Percentiles rank a stretch among this genome's conserved stretches.
These are phyloP conservation scores for Tragelaphus eurycerus DNA, from an alignment of 2,797 vertebrate genomes.

Conservation along the genomic window DNA sequence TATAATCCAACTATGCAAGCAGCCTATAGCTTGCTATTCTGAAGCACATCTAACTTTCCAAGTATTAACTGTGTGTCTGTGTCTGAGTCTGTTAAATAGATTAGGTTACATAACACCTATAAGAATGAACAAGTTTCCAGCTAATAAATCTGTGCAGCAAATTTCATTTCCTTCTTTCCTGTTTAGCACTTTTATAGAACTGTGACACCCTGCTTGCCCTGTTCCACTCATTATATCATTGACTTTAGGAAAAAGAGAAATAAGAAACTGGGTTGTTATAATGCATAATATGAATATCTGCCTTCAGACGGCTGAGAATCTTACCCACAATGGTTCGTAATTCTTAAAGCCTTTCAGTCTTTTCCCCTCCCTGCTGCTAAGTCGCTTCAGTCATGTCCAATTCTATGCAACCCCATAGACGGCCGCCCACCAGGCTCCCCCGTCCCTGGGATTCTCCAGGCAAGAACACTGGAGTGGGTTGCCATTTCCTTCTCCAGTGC, in stretches of 20 bases:
- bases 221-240: neutral
- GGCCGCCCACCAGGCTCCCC: no score
- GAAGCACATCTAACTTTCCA: neutral
- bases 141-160: neutral
- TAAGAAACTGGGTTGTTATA: neutral
- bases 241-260: neutral
- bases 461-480: no score
- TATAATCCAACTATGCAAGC: neutral
- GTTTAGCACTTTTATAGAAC: neutral
- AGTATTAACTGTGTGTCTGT: neutral
- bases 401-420: no score
- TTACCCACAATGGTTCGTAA: neutral
- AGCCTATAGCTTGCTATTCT: neutral
- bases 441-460: no score
- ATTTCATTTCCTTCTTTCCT: neutral
- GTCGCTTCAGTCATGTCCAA: no score
- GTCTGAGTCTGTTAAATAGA: conserved; percentile 9
- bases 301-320: neutral
- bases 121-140: neutral
- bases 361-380: neutral
- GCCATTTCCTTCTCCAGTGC: no score
- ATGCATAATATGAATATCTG: neutral
- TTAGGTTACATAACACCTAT: neutral
- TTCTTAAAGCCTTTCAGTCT: neutral
- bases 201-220: neutral